phyloP scores from a whole-genome alignment of 2,888 invertebrate genomes.

The Seladonia tumulorum region DNA sequence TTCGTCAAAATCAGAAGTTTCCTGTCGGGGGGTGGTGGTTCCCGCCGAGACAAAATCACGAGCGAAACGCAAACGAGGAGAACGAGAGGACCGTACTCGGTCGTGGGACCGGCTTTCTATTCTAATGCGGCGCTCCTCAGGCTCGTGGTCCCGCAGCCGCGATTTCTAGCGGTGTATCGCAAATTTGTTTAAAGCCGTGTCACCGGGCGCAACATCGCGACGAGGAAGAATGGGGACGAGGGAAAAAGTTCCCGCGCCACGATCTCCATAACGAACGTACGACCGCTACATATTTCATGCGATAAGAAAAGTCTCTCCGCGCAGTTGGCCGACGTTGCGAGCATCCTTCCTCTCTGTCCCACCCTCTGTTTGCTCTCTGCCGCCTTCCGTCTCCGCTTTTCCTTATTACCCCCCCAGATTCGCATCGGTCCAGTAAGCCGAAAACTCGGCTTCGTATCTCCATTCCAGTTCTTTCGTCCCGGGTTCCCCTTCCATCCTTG shows the following conservation, averaged over 20 bases:
- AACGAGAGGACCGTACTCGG: no score
- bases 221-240: not conserved
- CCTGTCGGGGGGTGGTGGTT: not conserved
- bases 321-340: slow-evolving; percentile 24
- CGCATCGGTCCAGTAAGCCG: slow-evolving; percentile 43
- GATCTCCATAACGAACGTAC: slow-evolving; percentile 40
- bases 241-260: slow-evolving; percentile 25
- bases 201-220: not conserved
- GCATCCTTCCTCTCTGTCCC: slow-evolving; percentile 3
- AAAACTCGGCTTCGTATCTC: slow-evolving; percentile 65
- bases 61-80: not conserved
- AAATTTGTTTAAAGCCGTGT: slow-evolving; percentile 22
- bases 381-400: slow-evolving; percentile 24
- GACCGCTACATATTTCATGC: slow-evolving; percentile 30
- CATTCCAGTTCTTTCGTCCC: slow-evolving; percentile 32
- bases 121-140: not conserved
- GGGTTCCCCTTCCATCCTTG: slow-evolving; percentile 44
- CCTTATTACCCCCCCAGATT: slow-evolving; percentile 41
- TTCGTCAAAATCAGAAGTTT: slow-evolving; percentile 15
- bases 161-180: slow-evolving; percentile 3
- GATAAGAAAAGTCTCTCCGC: slow-evolving; percentile 47
- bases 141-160: not conserved
- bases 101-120: not conserved
- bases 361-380: slow-evolving; percentile 22
- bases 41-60: not conserved